Percentiles rank a stretch among this genome's conserved stretches.
phyloP scores from a whole-genome alignment of 2,113 vertebrate species.

The Myrmecophaga tridactyla region DNA sequence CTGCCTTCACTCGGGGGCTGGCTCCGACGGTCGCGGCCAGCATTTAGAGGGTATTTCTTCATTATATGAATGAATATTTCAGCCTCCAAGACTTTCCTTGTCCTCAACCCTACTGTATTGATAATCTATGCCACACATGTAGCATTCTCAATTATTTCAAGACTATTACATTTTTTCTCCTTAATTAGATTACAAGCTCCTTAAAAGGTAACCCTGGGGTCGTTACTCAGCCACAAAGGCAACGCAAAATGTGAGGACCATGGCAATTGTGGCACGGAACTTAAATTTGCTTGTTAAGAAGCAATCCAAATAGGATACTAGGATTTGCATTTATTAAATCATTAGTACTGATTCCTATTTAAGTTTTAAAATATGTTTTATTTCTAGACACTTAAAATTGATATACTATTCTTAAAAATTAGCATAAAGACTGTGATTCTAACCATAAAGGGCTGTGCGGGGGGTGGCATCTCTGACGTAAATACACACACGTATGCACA shows the following conservation, averaged over 20 bases:
- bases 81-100: background rate
- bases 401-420: background rate
- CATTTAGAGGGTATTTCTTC: rapidly evolving
- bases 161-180: background rate
- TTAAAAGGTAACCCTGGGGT: background rate
- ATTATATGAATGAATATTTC: rapidly evolving
- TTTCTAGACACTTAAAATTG: background rate
- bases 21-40: rapidly evolving
- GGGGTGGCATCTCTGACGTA: background rate
- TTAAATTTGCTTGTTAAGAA: background rate
- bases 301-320: background rate
- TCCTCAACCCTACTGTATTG: background rate
- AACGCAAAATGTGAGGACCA: background rate
- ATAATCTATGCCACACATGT: rapidly evolving
- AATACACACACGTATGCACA: rapidly evolving
- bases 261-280: background rate
- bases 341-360: background rate
- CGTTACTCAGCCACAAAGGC: background rate
- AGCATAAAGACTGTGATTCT: background rate
- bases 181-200: background rate
- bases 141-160: background rate
- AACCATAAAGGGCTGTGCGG: background rate
- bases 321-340: background rate
- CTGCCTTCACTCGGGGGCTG: background rate
- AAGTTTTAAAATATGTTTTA: background rate